Evolutionary conservation across 2,797 vertebrate species (phyloP), one percentile per base, ranked within the genome.

Genomic region (Sylvilagus floridanus): DNA sequence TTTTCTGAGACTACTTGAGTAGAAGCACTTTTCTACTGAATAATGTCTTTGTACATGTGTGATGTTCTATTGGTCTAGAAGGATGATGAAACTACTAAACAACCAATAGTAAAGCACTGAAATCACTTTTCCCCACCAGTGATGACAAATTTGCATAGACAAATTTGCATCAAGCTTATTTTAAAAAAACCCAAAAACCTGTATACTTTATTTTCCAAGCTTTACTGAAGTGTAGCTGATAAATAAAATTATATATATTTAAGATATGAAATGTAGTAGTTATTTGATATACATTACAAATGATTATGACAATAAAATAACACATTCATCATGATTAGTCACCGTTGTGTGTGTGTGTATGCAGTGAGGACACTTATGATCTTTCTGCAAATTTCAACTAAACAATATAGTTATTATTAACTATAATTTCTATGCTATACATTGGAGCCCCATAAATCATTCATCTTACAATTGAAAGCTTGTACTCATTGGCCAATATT

Each of bases 81-180:
- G 71, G 7, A 84, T 77, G 10, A 50, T 57, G 75, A 92, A 85
- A 84, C 13, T 91, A 93, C 35, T 91, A 42, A 78, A 60, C 24
- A 78, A 63, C 7, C 50, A 86, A 69, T 78, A 86, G 57, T 69
- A 86, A 57, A 93, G n/a, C 19, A 32, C 12, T 87, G 32, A 93
- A 9, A 75, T 72, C 19, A 57, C 54, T 63, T 95, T 92, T 68
- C 4, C n/a, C 24, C 4, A 69, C 5, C 69, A 94, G 17, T 35
- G 8, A 75, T 91, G 62, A 72, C 72, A 32, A 91, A 91, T 60
- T 92, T 96, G 2, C 7, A 86, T 69, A 50, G 79, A n/a, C 66
- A 42, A n/a, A n/a, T n/a, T n/a, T n/a, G n/a, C n/a, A 5, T 42
- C 35, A 91, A 76, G 28, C 14, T 89, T 87, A 35, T 16, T 57